These are phyloP conservation scores for Syngnathus rostellatus DNA, from an alignment of 2,797 vertebrate genomes.

Conservation along the genomic window DNA sequence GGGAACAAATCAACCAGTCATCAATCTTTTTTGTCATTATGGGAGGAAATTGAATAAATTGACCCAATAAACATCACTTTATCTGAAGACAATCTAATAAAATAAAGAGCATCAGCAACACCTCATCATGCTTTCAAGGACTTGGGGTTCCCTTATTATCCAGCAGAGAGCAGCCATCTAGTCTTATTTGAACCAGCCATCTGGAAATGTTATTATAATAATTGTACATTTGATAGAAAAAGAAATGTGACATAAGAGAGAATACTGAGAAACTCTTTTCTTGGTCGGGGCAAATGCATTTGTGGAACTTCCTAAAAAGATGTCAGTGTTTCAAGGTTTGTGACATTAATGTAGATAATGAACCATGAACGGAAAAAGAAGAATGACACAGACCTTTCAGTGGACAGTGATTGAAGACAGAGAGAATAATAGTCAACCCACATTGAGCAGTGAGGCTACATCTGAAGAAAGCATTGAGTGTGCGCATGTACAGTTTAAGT, in stretches of 20 bases:
- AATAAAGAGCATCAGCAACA: background rate
- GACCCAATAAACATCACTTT: background rate
- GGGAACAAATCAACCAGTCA: background rate
- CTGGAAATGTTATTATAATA: conserved; percentile 26
- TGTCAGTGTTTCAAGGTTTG: background rate
- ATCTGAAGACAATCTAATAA: background rate
- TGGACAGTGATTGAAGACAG: conserved; percentile 15
- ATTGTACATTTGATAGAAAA: background rate
- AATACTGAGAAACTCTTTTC: conserved; percentile 15
- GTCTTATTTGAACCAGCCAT: conserved; percentile 38
- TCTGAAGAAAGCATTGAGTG: background rate
- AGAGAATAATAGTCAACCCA: conserved; percentile 1
- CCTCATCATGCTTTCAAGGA: conserved; percentile 34
- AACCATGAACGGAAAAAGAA: background rate
- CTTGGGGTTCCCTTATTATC: conserved; percentile 19
- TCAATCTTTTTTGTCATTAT: background rate
- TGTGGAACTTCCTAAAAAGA: background rate
- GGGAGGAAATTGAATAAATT: background rate
- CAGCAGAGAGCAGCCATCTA: background rate
- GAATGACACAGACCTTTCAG: conserved; percentile 12
- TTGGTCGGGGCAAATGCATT: conserved; percentile 6
- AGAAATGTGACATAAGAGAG: background rate
- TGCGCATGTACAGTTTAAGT: conserved; percentile 14
- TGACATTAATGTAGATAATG: conserved; percentile 1
- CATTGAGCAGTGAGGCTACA: background rate